Base-by-base conservation (phyloP, 2,797 vertebrate genomes). In the Xyrichtys novacula region DNA sequence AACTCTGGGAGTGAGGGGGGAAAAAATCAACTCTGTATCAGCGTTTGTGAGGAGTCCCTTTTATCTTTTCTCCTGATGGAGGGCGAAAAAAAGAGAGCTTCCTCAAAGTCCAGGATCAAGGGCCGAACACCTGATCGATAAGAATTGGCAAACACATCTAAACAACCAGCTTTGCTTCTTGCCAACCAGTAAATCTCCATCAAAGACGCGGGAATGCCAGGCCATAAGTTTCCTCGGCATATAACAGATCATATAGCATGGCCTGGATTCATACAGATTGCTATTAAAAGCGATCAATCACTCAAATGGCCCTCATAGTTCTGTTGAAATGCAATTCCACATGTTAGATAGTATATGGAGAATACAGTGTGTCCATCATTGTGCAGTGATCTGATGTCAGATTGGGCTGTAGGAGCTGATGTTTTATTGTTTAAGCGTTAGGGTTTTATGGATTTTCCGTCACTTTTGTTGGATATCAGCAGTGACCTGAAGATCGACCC, bases 391-490 rank as follows among this genome's bases (percentile, higher is more conserved):
- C 75, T 72, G 68, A 69, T 88, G 90, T 92, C 85, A 72, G 68
- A 64, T 68, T 61, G 75, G 80, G 65, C 81, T 75, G 81, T 77
- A 76, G 58, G 74, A 83, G 84, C 83, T 54, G 47, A 85, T 69
- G 80, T 80, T 91, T 91, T 92, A 93, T 91, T 86, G 87, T 91
- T 92, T 90, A 87, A 90, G 79, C 65, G 66, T 85, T 80, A 89
- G 84, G 80, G 71, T 83, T 75, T 80, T 70, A 90, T 92, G 69
- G 87, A 92, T 90, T 90, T 92, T 55, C 86, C 86, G 84, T 91
- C 91, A 89, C 53, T 62, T 34, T 78, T 81, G 80, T 84, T 81
- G 64, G 81, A 90, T 81, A 78, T 91, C 84, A 79, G 81, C 76
- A 57, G 66, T 85, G 89, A 89, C 88, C 90, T 75, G 80, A 52